Conservation (phyloP, 2,888 invertebrate species). For the Anagyrus pseudococci region DNA sequence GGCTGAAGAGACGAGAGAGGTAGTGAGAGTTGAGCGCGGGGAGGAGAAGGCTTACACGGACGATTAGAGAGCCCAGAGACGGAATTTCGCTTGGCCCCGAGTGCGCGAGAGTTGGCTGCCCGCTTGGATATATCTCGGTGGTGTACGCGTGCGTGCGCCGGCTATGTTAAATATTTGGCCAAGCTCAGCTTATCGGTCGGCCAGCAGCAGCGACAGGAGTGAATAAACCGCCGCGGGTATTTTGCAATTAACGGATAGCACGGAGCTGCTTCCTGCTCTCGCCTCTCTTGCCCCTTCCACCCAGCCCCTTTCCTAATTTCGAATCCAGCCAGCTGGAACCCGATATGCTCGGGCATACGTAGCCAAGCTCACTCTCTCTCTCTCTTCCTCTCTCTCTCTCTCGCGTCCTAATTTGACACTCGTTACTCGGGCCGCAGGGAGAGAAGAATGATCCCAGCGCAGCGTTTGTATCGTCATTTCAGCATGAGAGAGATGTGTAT, state of each 20-base stretch:
- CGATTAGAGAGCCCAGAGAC: background rate
- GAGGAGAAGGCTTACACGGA: no score
- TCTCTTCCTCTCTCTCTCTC: no score
- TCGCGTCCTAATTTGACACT: background rate
- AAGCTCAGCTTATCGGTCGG: no score
- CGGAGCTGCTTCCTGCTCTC: background rate
- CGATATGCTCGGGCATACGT: background rate
- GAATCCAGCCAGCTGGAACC: background rate
- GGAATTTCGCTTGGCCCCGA: background rate
- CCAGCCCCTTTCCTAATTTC: no score
- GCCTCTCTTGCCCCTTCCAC: background rate
- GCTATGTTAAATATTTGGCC: background rate
- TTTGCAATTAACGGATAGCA: slow-evolving; percentile 18
- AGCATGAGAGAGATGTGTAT: no score
- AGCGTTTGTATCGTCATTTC: no score
- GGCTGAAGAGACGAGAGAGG: no score
- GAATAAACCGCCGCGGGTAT: slow-evolving; percentile 8
- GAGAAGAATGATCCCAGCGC: no score
- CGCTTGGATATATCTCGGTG: background rate
- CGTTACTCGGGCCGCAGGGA: no score
- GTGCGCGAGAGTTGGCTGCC: background rate
- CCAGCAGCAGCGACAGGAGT: background rate
- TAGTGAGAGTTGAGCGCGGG: no score
- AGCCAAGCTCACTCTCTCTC: background rate
- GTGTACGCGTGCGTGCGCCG: background rate